Conservation (phyloP, 2,888 invertebrate species). For the Macropis europaea region DNA sequence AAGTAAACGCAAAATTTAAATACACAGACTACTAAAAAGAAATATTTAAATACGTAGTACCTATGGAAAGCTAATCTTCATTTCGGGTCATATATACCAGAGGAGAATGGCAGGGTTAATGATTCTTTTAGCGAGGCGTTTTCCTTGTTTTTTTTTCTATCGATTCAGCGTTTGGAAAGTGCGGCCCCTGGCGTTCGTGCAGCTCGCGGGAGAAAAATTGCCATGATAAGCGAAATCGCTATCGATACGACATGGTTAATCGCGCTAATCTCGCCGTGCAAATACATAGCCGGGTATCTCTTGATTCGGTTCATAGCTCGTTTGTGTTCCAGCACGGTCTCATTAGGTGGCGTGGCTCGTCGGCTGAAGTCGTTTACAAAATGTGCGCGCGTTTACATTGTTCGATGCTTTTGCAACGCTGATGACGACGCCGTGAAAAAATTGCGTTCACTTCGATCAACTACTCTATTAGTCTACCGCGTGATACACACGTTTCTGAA, state of each 20-base stretch:
- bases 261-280: slow-evolving; percentile 60
- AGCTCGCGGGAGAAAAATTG: slow-evolving; percentile 31
- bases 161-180: neutral
- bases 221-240: slow-evolving; percentile 58
- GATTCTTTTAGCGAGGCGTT: neutral
- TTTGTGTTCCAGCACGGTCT: slow-evolving; percentile 4
- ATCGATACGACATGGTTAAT: slow-evolving; percentile 63
- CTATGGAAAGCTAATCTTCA: no score
- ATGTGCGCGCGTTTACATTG: neutral
- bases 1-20: no score
- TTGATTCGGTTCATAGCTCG: slow-evolving; percentile 27
- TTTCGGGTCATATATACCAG: no score
- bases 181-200: neutral
- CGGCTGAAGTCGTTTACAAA: neutral
- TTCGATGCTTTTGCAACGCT: neutral
- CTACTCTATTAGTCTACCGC: neutral
- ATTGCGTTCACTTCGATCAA: neutral
- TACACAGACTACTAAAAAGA: no score
- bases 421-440: neutral
- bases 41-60: no score
- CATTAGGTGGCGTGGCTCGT: slow-evolving; percentile 16
- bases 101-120: no score
- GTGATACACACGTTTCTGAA: no score
- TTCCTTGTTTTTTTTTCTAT: neutral
- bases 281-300: slow-evolving; percentile 39